Evolutionary conservation across 2,888 invertebrate species (phyloP), one percentile per base, ranked within the genome.

Genomic region (Galeruca laticollis): DNA sequence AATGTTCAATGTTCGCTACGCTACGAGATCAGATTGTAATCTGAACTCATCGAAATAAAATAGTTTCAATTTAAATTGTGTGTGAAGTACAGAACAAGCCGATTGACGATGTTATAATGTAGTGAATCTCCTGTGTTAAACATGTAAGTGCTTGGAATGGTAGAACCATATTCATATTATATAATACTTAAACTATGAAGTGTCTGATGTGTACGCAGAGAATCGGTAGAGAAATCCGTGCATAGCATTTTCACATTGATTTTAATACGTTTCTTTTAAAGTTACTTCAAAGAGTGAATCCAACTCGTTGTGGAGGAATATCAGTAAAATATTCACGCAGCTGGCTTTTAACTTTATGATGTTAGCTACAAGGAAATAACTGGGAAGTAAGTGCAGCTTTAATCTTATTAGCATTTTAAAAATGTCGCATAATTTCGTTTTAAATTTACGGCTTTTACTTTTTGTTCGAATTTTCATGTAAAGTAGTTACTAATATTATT

Each of bases 241-340:
- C 15, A 47, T 18, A 15, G 47, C 15, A 47, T 47, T 47, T 47
- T 47, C 15, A n/a, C 10, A 47, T 47, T 8, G 18, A 47, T 18
- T 47, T 18, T 18, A 15, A 47, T 47, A 47, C 18, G 1, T 2
- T 47, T 9, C 9, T 18, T 47, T 47, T 9, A 47, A 47, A 47
- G 47, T 47, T 15, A 47, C 9, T 18, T n/a, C 15, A 47, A 10
- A 47, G 47, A 47, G 47, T 47, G 18, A 15, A 47, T 47, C 0
- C 15, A 47, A 18, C 18, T 10, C 47, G 18, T 15, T 18, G 18
- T 15, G 18, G 47, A 8, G 18, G 9, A 18, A 47, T 47, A 47
- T 47, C 47, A 47, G 47, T 47, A 47, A 47, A 47, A 47, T 47
- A 47, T 47, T 47, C 47, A 47, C 18, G 18, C 47, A 47, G 47